Percentiles rank a stretch among this genome's conserved stretches.
phyloP scores from a whole-genome alignment of 2,888 invertebrate genomes.

The Shargacucullia verbasci region DNA sequence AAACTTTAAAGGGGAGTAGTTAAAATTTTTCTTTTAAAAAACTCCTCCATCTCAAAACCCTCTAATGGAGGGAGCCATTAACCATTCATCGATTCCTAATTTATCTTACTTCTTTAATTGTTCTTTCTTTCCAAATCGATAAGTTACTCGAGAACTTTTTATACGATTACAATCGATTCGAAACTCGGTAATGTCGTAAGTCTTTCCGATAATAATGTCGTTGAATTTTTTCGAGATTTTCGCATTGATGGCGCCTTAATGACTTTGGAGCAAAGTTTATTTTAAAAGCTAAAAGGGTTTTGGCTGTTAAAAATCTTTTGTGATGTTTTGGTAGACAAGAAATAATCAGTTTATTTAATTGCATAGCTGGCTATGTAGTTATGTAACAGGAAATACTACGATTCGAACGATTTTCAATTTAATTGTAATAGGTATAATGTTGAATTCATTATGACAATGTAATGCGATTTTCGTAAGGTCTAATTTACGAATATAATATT shows the following conservation, averaged over 20 bases:
- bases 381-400: too few species aligned
- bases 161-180: conserved; percentile 72
- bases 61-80: conserved; percentile 86
- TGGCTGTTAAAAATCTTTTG: conserved; percentile 12
- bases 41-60: conserved; percentile 79
- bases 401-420: too few species aligned
- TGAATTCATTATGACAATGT: too few species aligned
- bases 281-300: conserved; percentile 27
- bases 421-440: too few species aligned
- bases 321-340: conserved; percentile 1
- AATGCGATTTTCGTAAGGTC: too few species aligned
- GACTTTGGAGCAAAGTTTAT: conserved; percentile 36
- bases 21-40: conserved; percentile 76
- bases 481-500: too few species aligned
- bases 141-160: conserved; percentile 74
- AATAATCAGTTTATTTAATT: conserved; percentile 3
- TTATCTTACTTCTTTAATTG: conserved; percentile 84
- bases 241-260: conserved; percentile 53
- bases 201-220: conserved; percentile 66
- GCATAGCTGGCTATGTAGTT: too few species aligned
- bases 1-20: conserved; percentile 79
- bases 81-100: conserved; percentile 86
- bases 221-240: conserved; percentile 53
- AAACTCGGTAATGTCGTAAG: conserved; percentile 74
- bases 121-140: conserved; percentile 77